Evolutionary conservation across 2,888 invertebrate species (phyloP), one percentile per base, ranked within the genome.

Genomic region (Ptilodon capucinus): DNA sequence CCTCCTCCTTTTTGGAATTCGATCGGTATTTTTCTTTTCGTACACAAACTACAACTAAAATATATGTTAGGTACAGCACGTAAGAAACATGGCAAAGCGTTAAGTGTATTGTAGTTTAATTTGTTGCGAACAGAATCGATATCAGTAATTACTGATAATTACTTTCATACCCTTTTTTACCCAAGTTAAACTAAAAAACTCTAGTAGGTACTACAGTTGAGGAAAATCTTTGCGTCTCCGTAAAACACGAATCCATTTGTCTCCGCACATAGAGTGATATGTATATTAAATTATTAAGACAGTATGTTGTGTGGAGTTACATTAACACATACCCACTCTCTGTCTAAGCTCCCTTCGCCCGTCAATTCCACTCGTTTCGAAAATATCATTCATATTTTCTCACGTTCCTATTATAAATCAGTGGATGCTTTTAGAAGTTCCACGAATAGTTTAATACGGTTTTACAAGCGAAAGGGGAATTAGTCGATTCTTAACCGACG

Each of bases 341-440:
- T 18, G 18, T 8, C 17, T 11, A 5, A 3, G 7, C 9, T 19
- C 19, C 17, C 18, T 19, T 13, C 38, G 19, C 57, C 48, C 56
- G 51, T 60, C 60, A 54, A 58, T 54, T 48, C 40, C 32, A 46
- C 51, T 47, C 36, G 59, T 60, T 68, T 63, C 51, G 52, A 68
- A 65, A 65, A 65, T 55, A 64, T 68, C 74, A 73, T 69, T 79
- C 71, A 82, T 84, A 81, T 81, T 76, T 78, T 79, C 77, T 79
- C 80, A 81, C 80, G 80, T 78, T 71, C 68, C 64, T 64, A 63
- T 67, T 71, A 84, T 86, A 86, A 86, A 86, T 85, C 81, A 80
- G 59, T 48, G 64, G 74, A 64, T 78, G 72, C 74, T 77, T 84
- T 79, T 80, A 81, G 79, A 76, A 48, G 74, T 84, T 86, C 86